Base-by-base conservation (phyloP, 2,113 vertebrate genomes). In the Ptyas mucosa region DNA sequence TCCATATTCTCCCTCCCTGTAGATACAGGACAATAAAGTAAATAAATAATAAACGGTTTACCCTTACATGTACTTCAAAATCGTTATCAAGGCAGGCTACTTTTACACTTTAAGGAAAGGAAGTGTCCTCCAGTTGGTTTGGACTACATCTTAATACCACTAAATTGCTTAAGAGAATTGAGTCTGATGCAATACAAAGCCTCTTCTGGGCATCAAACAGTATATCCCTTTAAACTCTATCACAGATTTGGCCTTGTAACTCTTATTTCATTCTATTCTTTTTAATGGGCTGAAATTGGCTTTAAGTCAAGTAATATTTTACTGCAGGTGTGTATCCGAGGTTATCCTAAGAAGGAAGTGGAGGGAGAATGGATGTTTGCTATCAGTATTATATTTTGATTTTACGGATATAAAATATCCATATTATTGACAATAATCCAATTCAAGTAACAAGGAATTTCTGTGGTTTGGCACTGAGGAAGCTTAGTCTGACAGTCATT, bases 371-470 rank as follows among this genome's bases (percentile, higher is more conserved):
- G n/a, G 53, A 49, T 92, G 57, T 58, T 57, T 93, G 43, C 20
- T 46, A 34, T 15, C 12, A 43, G 8, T 8, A 8, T 64, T 21
- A 3, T 49, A 24, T 46, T 11, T 85, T 81, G 3, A 23, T 90
- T 92, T 92, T 75, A 90, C 88, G 91, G 29, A 20, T 85, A 55
- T 51, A 29, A 81, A 26, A 75, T 29, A 46, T 24, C 9, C 94
- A 49, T 93, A 81, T 81, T 34, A 21, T 34, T 93, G 46, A 34
- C 23, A 93, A 15, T 53, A 64, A 90, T 90, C 89, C 55, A 93
- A 69, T n/a, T 64, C 54, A 64, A n/a, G 4, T 43, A 86, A 85
- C 75, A 64, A 69, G 51, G 21, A 52, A 86, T 55, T 90, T 85
- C 61, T 75, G 46, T 15, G 55, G 54, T 93, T 86, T 86, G 43